phyloP scores from a whole-genome alignment of 2,113 vertebrate species.

The Martes martes region DNA sequence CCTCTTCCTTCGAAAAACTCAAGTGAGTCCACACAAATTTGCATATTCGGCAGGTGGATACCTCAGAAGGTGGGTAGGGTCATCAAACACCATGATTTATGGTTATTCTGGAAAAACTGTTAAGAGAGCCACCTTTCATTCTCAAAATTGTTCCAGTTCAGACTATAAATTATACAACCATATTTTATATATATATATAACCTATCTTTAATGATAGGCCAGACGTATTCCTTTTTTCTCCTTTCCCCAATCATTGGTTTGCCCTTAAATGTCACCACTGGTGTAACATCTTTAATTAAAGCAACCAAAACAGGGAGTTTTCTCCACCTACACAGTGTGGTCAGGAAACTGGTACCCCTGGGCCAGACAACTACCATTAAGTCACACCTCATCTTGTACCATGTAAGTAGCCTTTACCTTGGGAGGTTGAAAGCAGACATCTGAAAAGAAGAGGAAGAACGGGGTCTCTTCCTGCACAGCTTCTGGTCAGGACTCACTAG shows the following conservation, averaged over 20 bases:
- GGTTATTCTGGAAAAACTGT: neutral
- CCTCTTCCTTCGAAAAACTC: neutral
- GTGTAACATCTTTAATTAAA: neutral
- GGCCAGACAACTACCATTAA: too few relatives aligned
- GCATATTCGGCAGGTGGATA: too few relatives aligned
- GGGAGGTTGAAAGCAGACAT: neutral
- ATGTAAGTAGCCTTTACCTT: neutral
- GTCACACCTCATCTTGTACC: neutral
- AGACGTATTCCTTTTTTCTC: neutral
- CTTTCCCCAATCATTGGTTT: neutral
- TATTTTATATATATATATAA: too few relatives aligned
- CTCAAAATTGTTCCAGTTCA: neutral
- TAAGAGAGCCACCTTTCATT: neutral
- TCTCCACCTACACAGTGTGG: neutral
- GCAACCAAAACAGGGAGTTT: neutral
- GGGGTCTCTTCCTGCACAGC: too few relatives aligned
- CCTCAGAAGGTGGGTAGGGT: neutral
- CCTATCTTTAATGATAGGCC: neutral
- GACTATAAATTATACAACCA: neutral
- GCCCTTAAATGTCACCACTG: neutral
- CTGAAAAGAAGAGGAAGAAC: neutral
- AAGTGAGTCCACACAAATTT: neutral
- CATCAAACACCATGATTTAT: neutral
- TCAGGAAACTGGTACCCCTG: neutral
- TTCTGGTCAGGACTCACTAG: neutral